Base-by-base conservation (phyloP, 2,113 vertebrate species). In the Phylloscopus whistleri region DNA sequence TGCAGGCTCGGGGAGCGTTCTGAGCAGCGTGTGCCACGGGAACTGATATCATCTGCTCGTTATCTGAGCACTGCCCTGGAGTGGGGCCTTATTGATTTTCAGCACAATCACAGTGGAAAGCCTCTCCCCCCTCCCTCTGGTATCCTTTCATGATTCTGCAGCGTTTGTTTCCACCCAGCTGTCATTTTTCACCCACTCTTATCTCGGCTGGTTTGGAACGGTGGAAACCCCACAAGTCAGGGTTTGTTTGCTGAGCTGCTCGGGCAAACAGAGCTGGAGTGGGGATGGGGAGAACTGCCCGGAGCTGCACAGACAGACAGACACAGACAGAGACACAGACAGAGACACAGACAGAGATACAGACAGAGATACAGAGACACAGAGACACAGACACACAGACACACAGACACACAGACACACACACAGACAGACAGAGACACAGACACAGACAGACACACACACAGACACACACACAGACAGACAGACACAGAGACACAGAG, bases 71-170 rank as follows among this genome's bases (percentile, higher is more conserved):
- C 92, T 2, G 84, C 93, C 94, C 95, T 63, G 60, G 52, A 83
- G 84, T n/a, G 72, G 28, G 79, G 86, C 87, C 94, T 95, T 93
- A 95, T 94, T 96, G 96, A 97, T 96, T 96, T 96, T 91, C 79
- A 86, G 87, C 84, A 94, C 89, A 96, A 96, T 89, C 94, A 94
- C 93, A 90, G 75, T 72, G 69, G 94, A 94, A 96, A 89, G 58
- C 31, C 55, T 86, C 37, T 49, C 62, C 24, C 19, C 58, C 24
- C 28, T 48, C 2, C 62, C 48, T 37, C 66, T 49, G n/a, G 77
- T 93, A 79, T 72, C 84, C 87, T 91, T 86, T 93, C 78, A 79
- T 78, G 94, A 89, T 93, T 93, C 84, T 75, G 91, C 87, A 96
- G 95, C 75, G 87, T 91, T 95, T 93, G 81, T 94, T 96, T 94